These are phyloP conservation scores for Ceratotherium simum DNA, from an alignment of 2,113 vertebrate genomes.

Conservation along the genomic window DNA sequence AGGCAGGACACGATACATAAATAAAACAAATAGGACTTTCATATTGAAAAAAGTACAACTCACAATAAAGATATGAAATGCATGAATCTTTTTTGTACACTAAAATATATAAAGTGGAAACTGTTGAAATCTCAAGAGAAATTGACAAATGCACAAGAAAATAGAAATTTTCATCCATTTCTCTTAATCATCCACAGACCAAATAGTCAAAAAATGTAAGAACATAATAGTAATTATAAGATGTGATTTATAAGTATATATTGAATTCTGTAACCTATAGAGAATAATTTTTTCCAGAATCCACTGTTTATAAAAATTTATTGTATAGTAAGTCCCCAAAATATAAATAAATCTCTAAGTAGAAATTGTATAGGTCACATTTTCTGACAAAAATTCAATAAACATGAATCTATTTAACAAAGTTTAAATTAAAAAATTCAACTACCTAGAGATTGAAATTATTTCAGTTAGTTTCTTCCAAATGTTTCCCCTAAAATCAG, in stretches of 20 bases:
- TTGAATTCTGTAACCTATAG: neutral
- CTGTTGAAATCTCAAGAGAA: slow-evolving; percentile 20
- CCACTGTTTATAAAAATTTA: neutral
- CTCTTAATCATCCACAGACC: neutral
- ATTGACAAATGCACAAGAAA: neutral
- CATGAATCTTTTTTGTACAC: neutral
- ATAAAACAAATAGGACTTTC: neutral
- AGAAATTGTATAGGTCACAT: slow-evolving; percentile 3
- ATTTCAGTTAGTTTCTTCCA: slow-evolving; percentile 18
- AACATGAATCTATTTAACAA: slow-evolving; percentile 31
- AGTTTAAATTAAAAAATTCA: slow-evolving; percentile 44
- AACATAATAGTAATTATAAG: neutral
- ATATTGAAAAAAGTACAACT: neutral
- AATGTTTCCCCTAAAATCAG: slow-evolving; percentile 40
- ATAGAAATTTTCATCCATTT: neutral
- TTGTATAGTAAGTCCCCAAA: neutral
- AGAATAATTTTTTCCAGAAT: neutral
- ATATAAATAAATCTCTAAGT: slow-evolving; percentile 17
- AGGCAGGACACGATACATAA: neutral
- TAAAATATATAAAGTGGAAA: slow-evolving; percentile 4
- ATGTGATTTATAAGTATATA: slow-evolving; percentile 5
- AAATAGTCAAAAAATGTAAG: neutral
- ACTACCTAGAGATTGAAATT: neutral
- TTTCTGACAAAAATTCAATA: slow-evolving; percentile 49
- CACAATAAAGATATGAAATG: neutral